These are phyloP conservation scores for Smittia aterrima DNA, from an alignment of 2,888 invertebrate species.

Conservation along the genomic window DNA sequence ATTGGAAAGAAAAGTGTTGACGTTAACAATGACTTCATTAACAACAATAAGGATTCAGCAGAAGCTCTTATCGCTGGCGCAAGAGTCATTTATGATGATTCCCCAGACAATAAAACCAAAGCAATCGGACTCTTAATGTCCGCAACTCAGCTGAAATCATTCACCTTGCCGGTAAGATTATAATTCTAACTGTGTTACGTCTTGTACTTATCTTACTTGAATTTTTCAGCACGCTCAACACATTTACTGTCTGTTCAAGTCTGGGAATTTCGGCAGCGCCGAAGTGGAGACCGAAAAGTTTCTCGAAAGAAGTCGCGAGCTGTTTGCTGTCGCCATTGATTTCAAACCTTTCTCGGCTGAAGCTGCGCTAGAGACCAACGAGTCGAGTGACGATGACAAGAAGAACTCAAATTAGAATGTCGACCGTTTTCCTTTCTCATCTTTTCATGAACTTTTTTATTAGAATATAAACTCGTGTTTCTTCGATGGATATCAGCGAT, in stretches of 20 bases:
- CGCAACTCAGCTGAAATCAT: not conserved
- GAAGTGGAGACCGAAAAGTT: conserved; percentile 15
- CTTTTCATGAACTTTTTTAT: conserved; percentile 15
- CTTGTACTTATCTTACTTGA: not conserved
- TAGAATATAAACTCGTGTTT: conserved; percentile 15
- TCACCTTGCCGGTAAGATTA: conserved; percentile 23
- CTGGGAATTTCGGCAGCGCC: not conserved
- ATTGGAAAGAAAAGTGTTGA: conserved; percentile 57
- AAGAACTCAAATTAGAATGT: not conserved
- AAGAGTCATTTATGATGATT: conserved; percentile 44
- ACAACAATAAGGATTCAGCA: conserved; percentile 45
- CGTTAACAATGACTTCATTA: conserved; percentile 57
- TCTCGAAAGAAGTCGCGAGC: not conserved
- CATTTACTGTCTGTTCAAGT: conserved; percentile 2
- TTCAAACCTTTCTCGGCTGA: conserved; percentile 2
- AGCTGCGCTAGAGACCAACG: not conserved
- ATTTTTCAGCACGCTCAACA: conserved; percentile 13
- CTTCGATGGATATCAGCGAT: conserved; percentile 18
- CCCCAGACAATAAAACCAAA: conserved; percentile 24
- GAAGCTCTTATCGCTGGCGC: conserved; percentile 47
- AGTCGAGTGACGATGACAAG: not conserved
- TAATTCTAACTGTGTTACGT: not conserved
- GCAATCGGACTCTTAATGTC: conserved; percentile 21
- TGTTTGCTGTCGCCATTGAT: conserved; percentile 15
- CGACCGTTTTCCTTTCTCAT: not conserved